Conservation (phyloP, 2,888 invertebrate genomes). For the Macropis europaea region DNA sequence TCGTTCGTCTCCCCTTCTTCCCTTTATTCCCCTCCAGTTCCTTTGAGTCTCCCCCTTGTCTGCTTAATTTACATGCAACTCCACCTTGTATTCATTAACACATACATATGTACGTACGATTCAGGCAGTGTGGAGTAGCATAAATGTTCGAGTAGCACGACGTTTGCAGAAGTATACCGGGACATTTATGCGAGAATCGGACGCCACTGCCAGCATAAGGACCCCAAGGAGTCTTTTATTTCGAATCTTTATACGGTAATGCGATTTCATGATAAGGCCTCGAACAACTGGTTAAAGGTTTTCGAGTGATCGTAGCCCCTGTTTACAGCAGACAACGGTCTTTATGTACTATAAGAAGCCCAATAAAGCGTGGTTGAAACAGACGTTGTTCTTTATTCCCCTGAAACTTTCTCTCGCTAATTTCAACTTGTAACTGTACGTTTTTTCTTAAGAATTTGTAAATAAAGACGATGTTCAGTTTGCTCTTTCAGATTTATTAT, state of each 20-base stretch:
- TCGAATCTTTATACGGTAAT: slow-evolving; percentile 10
- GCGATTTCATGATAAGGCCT: slow-evolving; percentile 15
- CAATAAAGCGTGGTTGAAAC: slow-evolving; percentile 19
- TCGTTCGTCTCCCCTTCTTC: not conserved
- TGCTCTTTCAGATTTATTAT: slow-evolving; percentile 1
- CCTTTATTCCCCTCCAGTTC: not conserved
- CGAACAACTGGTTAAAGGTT: slow-evolving; percentile 21
- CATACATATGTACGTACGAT: slow-evolving; percentile 44
- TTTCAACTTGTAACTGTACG: not conserved
- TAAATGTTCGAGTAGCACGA: slow-evolving; percentile 1
- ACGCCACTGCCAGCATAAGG: not conserved
- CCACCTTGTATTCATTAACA: slow-evolving; percentile 62
- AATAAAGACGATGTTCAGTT: slow-evolving; percentile 10
- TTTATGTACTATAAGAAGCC: slow-evolving; percentile 8
- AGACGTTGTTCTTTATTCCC: slow-evolving; percentile 18
- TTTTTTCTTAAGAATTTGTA: slow-evolving; percentile 6
- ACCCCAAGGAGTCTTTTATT: slow-evolving; percentile 16
- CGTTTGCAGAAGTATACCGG: not conserved
- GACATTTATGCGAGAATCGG: slow-evolving; percentile 3
- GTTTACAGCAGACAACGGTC: slow-evolving; percentile 8
- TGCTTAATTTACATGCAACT: slow-evolving; percentile 67
- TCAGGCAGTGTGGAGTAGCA: not conserved
- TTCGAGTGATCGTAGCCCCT: slow-evolving; percentile 3
- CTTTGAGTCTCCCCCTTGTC: slow-evolving; percentile 9
- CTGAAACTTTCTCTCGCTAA: not conserved